Evolutionary conservation across 2,113 vertebrate species (phyloP).

Genomic region (Chionomys nivalis): DNA sequence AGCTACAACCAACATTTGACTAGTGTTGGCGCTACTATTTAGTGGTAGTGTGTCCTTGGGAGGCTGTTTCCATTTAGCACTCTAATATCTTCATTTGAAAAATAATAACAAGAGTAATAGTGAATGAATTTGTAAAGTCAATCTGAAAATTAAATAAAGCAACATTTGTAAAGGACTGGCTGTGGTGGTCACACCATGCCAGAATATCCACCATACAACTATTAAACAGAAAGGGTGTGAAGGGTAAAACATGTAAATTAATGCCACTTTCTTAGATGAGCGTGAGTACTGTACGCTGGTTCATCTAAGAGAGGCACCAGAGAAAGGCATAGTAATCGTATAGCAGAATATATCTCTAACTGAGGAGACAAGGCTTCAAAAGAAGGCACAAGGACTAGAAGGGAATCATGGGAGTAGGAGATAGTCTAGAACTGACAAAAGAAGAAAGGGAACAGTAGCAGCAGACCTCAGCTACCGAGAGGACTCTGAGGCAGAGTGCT

Average conservation of each 20-base stretch:
- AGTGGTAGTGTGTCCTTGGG: neutral
- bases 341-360: neutral
- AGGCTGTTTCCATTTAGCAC: neutral
- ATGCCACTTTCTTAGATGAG: neutral
- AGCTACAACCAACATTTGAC: neutral
- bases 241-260: neutral
- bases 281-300: neutral
- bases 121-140: neutral
- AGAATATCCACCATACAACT: neutral
- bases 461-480: no score
- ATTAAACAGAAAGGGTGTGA: neutral
- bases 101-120: neutral
- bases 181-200: no score
- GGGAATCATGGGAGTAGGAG: no score
- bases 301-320: neutral
- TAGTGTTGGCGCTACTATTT: neutral
- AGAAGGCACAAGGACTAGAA: neutral
- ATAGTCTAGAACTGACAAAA: no score
- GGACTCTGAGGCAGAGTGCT: no score
- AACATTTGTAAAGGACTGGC: neutral
- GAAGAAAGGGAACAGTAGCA: no score
- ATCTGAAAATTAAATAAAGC: neutral
- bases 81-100: neutral
- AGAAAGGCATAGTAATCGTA: neutral
- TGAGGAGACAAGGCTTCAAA: neutral